Percentiles rank a stretch among this genome's conserved stretches.
Evolutionary conservation across 2,113 vertebrate genomes (phyloP).

Genomic region (Pluvianellus socialis): DNA sequence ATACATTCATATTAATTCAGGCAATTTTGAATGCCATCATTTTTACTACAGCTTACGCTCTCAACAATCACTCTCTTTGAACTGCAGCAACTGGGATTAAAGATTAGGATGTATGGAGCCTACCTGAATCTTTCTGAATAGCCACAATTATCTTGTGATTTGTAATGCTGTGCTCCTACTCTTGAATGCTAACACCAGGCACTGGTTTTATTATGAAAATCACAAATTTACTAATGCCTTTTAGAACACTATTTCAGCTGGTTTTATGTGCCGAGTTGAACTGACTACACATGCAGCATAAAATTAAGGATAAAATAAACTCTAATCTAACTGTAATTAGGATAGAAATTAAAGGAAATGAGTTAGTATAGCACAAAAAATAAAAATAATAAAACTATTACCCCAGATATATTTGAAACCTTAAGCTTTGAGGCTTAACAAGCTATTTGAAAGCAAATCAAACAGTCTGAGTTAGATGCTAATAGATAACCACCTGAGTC

Average conservation of each 20-base stretch:
- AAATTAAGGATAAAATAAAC: neutral
- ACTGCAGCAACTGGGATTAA: constrained; percentile 31
- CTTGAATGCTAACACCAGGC: neutral
- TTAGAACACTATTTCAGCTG: constrained; percentile 26
- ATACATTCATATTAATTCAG: constrained; percentile 46
- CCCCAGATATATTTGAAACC: neutral
- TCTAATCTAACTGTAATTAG: constrained; percentile 9
- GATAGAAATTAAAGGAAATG: constrained; percentile 22
- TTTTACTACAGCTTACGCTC: constrained; percentile 18
- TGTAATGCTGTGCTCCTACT: constrained; percentile 27
- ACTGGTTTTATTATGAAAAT: neutral
- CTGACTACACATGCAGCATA: neutral
- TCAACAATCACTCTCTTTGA: neutral
- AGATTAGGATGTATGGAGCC: constrained; percentile 13
- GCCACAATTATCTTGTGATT: neutral
- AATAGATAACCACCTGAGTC: constrained; percentile 29
- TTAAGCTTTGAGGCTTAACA: neutral
- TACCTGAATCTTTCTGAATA: constrained; percentile 26
- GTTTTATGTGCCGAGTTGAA: neutral
- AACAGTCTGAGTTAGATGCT: neutral
- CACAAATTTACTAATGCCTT: neutral
- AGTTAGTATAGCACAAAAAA: neutral
- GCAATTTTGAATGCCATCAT: neutral
- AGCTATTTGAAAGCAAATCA: neutral
- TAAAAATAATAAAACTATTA: neutral